Base-by-base conservation (phyloP, 2,888 invertebrate genomes). In the Platycheirus rosarum region DNA sequence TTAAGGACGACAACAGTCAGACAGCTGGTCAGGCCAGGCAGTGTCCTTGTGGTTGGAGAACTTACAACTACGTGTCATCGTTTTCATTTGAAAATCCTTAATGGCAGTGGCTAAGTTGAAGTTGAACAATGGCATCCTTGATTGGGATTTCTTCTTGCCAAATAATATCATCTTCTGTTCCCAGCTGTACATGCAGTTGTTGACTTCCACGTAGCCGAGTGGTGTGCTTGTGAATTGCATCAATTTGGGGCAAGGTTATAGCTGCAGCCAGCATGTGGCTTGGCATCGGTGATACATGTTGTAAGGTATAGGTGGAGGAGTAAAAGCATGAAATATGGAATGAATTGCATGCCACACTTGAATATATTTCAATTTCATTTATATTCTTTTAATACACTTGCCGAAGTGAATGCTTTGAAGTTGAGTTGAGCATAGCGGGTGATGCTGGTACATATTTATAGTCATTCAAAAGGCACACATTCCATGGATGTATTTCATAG, bases 31-130 rank as follows among this genome's bases (percentile, higher is more conserved):
- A 20, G 2, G 4, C 20, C 13, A 35, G 26, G 0, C 44, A 73
- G 73, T n/a, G n/a, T 53, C 62, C 5, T 46, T 62, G 65, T 57
- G 65, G 57, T 65, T 60, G 48, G 13, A 8, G 13, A 44, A 57
- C 32, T 32, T 1, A 29, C 63, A 75, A 60, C 29, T 69, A 57
- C 49, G 75, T 80, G 79, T 80, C 79, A 80, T 80, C 79, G 57
- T 80, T 75, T 80, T 80, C 69, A 60, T 80, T 70, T 32, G 75
- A 70, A 80, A 75, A 75, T 70, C 57, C 75, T 79, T 80, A 80
- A 79, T 74, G 26, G 70, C 51, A 51, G 46, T 75, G 80, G 70
- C 70, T 42, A 60, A 70, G 60, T 65, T 70, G 65, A 70, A 80
- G 62, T 40, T 53, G 75, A 80, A 80, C 80, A 80, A 80, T 75